phyloP scores from a whole-genome alignment of 1,140 invertebrate species.

The Penaeus japonicus region DNA sequence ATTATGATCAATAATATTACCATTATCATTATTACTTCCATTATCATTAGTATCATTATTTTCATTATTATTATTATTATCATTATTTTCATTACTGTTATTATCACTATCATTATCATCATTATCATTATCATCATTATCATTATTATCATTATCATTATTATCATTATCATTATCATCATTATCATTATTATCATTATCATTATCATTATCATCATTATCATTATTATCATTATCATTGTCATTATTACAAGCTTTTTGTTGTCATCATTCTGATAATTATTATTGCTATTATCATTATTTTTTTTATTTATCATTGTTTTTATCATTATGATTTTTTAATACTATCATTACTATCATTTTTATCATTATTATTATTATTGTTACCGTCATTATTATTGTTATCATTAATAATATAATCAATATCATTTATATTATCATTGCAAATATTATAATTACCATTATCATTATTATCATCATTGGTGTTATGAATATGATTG shows the following conservation, averaged over 20 bases:
- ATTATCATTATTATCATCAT: not conserved
- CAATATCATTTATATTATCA: not conserved
- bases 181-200: not conserved
- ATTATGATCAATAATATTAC: no score
- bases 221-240: not conserved
- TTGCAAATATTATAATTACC: not conserved
- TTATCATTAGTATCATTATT: not conserved
- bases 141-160: not conserved
- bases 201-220: not conserved
- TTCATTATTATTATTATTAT: not conserved
- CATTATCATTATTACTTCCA: not conserved
- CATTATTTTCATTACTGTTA: not conserved
- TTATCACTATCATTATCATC: not conserved
- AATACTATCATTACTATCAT: not conserved
- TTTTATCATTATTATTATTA: not conserved
- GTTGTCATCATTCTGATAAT: not conserved
- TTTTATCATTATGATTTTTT: not conserved
- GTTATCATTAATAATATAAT: not conserved
- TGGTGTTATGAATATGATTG: no score
- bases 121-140: not conserved
- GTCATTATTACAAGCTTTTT: not conserved
- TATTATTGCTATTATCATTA: not conserved
- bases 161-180: not conserved
- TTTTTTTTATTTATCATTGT: not conserved
- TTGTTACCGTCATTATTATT: not conserved